phyloP scores from a whole-genome alignment of 2,888 invertebrate species.

The Drosophila cognata region DNA sequence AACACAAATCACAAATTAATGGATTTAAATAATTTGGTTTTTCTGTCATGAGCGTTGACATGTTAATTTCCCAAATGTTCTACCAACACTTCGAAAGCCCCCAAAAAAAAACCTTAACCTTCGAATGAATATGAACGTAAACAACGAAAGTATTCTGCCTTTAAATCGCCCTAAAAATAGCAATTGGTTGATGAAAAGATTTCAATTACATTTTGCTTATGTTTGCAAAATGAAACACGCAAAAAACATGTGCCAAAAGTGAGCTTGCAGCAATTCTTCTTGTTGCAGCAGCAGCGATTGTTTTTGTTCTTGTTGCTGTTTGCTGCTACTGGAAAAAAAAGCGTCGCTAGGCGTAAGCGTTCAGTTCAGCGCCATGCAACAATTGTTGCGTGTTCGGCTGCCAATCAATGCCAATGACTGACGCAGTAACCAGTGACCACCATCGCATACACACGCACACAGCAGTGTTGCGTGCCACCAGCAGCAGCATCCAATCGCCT shows the following conservation, averaged over 20 bases:
- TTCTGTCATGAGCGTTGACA: not conserved
- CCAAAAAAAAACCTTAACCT: not conserved
- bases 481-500: constrained; percentile 65
- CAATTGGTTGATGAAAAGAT: not conserved
- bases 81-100: not conserved
- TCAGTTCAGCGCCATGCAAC: constrained; percentile 71
- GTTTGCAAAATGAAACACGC: constrained; percentile 39
- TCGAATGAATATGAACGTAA: not conserved
- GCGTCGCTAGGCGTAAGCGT: constrained; percentile 38
- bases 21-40: not conserved
- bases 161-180: not conserved
- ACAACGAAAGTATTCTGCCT: not conserved
- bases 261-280: constrained; percentile 30
- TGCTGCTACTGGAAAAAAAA: constrained; percentile 14
- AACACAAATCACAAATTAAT: not conserved
- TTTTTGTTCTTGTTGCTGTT: constrained; percentile 17
- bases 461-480: constrained; percentile 16
- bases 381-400: constrained; percentile 78
- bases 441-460: constrained; percentile 10
- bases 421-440: constrained; percentile 46
- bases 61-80: not conserved
- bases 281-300: constrained; percentile 12
- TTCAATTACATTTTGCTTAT: not conserved
- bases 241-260: constrained; percentile 53
- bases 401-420: constrained; percentile 77